Evolutionary conservation across 2,113 vertebrate species (phyloP), one percentile per base, ranked within the genome.

Genomic region (Nanorana parkeri): DNA sequence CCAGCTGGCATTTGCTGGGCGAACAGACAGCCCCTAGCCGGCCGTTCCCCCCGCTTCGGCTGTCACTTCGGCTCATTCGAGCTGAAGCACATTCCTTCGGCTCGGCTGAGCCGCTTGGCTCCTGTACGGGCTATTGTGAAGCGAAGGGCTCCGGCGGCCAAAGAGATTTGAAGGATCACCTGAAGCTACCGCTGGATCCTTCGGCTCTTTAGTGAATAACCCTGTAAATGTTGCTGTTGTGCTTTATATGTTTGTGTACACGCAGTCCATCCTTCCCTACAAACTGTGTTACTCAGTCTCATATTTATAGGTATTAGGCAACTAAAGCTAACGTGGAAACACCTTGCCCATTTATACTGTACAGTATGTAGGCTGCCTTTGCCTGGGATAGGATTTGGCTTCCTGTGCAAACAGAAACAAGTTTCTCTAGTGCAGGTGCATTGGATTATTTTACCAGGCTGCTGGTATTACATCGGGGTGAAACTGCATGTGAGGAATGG

Each of bases 361-460:
- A 20, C 28, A 23, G 5, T 41, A 20, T 60, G 72, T 56, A 74
- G 72, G 55, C 72, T 3, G n/a, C 54, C 26, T 74, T 74, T 74
- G 55, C 58, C 71, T 74, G 26, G 20, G 55, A 56, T 55, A 36
- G 55, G 20, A 58, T 58, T 67, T 32, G 7, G 20, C 69, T 80
- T 41, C 65, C 51, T 68, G 65, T 56, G n/a, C 36, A 47, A 23
- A 58, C 28, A 41, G 15, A 47, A 61, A 64, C 19, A 54, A 17
- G 73, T 66, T 81, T 65, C 58, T 78, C 21, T 74, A 24, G 47
- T 74, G 20, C 61, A 81, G 69, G 60, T 81, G 69, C 69, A 55
- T 51, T 55, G 60, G 69, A 74, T 74, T 55, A 81, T 74, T 67
- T 81, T 65, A 56, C 51, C 24, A 74, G 20, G 17, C 26, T 64